These are phyloP conservation scores for Coendou prehensilis DNA, from an alignment of 2,797 vertebrate species.

Conservation along the genomic window DNA sequence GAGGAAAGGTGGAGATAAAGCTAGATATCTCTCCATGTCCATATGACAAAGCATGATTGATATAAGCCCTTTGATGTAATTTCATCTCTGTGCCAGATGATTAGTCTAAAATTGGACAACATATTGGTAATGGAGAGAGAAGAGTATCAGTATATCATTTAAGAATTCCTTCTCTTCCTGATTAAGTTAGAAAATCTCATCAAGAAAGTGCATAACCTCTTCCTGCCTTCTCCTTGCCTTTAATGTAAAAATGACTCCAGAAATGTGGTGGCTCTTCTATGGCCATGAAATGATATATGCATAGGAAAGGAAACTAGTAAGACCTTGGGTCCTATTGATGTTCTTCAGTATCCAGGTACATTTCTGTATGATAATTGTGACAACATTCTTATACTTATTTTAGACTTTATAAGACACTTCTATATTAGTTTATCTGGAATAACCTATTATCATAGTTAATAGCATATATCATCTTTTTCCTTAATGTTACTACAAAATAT, in stretches of 20 bases:
- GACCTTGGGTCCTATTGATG: neutral
- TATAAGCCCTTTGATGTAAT: neutral
- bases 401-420: neutral
- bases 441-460: neutral
- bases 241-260: neutral
- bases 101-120: neutral
- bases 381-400: neutral
- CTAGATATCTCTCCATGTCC: neutral
- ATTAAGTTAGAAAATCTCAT: conserved; percentile 17
- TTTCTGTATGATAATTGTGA: neutral
- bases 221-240: neutral
- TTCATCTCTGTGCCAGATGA: neutral
- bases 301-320: neutral
- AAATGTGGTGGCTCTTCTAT: neutral
- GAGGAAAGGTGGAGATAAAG: neutral
- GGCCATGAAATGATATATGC: neutral
- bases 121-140: neutral
- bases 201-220: neutral
- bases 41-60: neutral
- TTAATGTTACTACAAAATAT: neutral
- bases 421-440: neutral
- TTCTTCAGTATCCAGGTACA: neutral
- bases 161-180: neutral
- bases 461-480: neutral
- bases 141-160: neutral